Base-by-base conservation (phyloP, 1,140 invertebrate species). In the Nasonia vitripennis region DNA sequence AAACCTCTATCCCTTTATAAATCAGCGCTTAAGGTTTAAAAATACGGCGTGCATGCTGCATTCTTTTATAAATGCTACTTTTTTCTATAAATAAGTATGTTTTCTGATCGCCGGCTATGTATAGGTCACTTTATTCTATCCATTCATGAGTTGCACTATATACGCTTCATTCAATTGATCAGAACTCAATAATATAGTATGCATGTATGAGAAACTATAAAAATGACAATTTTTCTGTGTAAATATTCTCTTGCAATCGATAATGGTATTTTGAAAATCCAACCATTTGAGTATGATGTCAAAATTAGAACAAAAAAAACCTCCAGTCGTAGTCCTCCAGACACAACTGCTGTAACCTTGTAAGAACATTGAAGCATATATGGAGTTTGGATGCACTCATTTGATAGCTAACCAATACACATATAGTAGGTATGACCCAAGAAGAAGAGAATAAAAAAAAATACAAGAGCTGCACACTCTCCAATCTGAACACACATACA, bases 11-110 rank as follows among this genome's bases (percentile, higher is more conserved):
- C 6, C 17, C 55, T 62, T 62, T 62, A 62, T 62, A 20, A 62
- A 20, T 0, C 55, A 62, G 17, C 17, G 20, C 7, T 6, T 5
- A 6, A 20, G 17, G 7, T 62, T 62, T 62, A n/a, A 62, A 62
- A 62, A 62, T 62, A 62, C 20, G n/a, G 3, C 55, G 17, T n/a
- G 17, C 7, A n/a, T n/a, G 17, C 20, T 17, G 55, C 41, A 20
- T 7, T 62, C 6, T 62, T 62, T 62, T 62, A 62, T 62, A 62
- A 62, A 62, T 20, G 17, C 34, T 45, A 74, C 31, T 41, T 74
- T 74, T 74, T n/a, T 74, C 37, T 74, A 74, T 41, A 41, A 74
- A 37, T 34, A 37, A 77, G 7, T 20, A 27, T 77, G 51, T 77
- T 23, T 77, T 77, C 41, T 17, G 55, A 62, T 62, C 20, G 20